phyloP scores from a whole-genome alignment of 2,888 invertebrate genomes.

The Proisotoma minuta region DNA sequence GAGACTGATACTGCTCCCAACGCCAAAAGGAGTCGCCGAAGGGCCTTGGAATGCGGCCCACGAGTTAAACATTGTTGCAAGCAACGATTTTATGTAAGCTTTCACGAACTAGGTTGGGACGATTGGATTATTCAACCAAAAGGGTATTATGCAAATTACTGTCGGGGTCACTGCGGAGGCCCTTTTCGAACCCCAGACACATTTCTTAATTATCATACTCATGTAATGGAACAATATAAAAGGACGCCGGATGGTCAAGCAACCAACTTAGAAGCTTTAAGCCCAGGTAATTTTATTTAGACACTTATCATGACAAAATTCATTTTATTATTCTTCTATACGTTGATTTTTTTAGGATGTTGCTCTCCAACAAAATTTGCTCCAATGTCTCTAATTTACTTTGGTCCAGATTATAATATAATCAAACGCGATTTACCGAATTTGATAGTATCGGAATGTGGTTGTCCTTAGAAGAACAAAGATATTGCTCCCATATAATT shows the following conservation, averaged over 20 bases:
- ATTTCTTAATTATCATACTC: conserved; percentile 80
- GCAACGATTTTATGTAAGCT: conserved; percentile 85
- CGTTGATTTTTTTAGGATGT: too few species aligned
- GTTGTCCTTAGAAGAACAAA: conserved; percentile 67
- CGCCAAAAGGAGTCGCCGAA: conserved; percentile 62
- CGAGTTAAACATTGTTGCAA: conserved; percentile 74
- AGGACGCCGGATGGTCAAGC: conserved; percentile 60
- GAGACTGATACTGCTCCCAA: conserved; percentile 46
- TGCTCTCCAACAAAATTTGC: conserved; percentile 89
- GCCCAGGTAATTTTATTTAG: too few species aligned
- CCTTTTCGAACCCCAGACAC: conserved; percentile 72
- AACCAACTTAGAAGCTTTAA: conserved; percentile 51
- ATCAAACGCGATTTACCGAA: conserved; percentile 90
- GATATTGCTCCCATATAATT: neutral
- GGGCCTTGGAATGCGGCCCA: conserved; percentile 77
- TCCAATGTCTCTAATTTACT: conserved; percentile 86
- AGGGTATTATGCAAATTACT: conserved; percentile 80
- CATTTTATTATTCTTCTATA: too few species aligned
- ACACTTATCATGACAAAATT: too few species aligned
- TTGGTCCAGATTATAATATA: conserved; percentile 81
- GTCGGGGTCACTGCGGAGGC: conserved; percentile 79
- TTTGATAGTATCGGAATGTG: conserved; percentile 94
- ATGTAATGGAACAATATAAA: conserved; percentile 83
- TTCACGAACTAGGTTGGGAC: conserved; percentile 87
- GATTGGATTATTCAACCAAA: conserved; percentile 84